phyloP scores from a whole-genome alignment of 2,113 vertebrate genomes.

The Sisor rabdophorus region DNA sequence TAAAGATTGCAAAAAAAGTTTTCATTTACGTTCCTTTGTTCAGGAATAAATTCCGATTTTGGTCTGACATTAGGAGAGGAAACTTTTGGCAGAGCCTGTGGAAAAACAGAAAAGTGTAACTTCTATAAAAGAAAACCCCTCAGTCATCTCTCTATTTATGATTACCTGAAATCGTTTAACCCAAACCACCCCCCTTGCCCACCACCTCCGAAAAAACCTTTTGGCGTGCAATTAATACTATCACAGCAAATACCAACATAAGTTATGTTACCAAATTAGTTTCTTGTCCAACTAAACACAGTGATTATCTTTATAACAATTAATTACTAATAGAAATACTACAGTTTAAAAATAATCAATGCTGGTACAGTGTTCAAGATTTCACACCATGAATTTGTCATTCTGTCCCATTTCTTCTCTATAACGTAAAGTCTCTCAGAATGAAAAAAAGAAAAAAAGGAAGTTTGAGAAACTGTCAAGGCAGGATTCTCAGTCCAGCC shows the following conservation, averaged over 20 bases:
- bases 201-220: neutral
- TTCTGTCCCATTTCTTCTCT: neutral
- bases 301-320: neutral
- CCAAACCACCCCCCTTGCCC: neutral
- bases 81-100: slow-evolving; percentile 66
- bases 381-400: too few relatives aligned
- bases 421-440: slow-evolving; percentile 20
- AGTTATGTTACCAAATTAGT: too few relatives aligned
- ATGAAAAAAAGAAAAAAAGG: slow-evolving; percentile 16
- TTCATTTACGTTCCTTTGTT: neutral
- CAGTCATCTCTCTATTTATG: neutral
- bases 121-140: neutral
- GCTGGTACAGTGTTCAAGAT: too few relatives aligned
- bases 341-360: too few relatives aligned
- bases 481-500: slow-evolving; percentile 23
- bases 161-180: neutral
- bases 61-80: neutral
- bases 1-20: slow-evolving; percentile 1
- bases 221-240: neutral
- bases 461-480: slow-evolving; percentile 25
- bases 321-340: too few relatives aligned
- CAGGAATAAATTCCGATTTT: slow-evolving; percentile 35
- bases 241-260: slow-evolving; percentile 13
- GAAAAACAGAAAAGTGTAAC: neutral
- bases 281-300: neutral